A percentile compares a stretch with the other conserved stretches of the same genome.
Conservation (phyloP, 2,797 vertebrate species). For the Gymnopithys bicolor region DNA sequence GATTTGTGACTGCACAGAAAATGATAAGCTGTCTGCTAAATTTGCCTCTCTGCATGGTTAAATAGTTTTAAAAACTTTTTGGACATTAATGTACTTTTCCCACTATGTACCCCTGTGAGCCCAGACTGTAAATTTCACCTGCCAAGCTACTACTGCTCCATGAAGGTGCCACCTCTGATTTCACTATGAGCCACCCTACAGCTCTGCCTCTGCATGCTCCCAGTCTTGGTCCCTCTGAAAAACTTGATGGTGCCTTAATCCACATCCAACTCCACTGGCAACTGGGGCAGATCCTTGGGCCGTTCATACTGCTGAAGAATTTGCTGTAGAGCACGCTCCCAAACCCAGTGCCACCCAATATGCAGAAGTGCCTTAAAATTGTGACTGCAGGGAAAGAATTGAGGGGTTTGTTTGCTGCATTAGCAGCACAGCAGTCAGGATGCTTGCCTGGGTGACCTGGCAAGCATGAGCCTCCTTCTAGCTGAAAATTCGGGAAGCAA, state of each 20-base stretch:
- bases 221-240: neutral
- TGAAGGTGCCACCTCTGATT: neutral
- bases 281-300: neutral
- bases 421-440: neutral
- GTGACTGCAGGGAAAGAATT: neutral
- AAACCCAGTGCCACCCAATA: neutral
- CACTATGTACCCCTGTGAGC: fast-evolving
- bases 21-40: neutral
- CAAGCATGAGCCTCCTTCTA: neutral
- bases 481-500: neutral
- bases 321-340: neutral
- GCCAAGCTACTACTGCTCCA: neutral
- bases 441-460: neutral
- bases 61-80: neutral
- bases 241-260: neutral
- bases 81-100: neutral
- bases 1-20: neutral
- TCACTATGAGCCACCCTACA: neutral
- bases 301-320: neutral
- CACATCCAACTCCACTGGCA: fast-evolving
- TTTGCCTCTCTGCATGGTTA: neutral
- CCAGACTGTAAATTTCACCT: neutral
- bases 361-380: neutral
- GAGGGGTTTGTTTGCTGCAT: neutral
- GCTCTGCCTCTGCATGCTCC: neutral